Percentiles rank a stretch among this genome's conserved stretches.
Conservation (phyloP, 2,113 vertebrate genomes). For the Pluvialis apricaria region DNA sequence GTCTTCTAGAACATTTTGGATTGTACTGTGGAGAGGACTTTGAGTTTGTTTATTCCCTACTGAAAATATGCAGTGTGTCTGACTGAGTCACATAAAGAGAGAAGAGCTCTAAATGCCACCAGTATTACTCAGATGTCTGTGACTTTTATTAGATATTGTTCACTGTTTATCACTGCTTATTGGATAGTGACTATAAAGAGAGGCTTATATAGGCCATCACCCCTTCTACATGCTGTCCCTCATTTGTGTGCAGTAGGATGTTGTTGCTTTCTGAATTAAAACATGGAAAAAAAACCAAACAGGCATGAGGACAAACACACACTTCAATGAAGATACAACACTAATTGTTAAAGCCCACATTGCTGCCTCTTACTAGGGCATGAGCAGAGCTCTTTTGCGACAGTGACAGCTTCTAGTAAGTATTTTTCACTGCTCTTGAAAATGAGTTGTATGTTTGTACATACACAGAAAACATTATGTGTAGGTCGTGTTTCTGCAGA, state of each 20-base stretch:
- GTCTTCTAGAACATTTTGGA: slow-evolving; percentile 49
- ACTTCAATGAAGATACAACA: background rate
- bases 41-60: slow-evolving; percentile 61
- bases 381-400: background rate
- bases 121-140: slow-evolving; percentile 68
- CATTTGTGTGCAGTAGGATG: background rate
- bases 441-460: background rate
- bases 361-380: background rate
- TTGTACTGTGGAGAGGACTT: slow-evolving; percentile 40
- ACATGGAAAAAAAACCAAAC: background rate
- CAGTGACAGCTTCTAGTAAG: background rate
- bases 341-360: background rate
- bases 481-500: background rate
- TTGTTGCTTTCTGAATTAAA: slow-evolving; percentile 5
- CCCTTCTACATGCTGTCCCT: background rate
- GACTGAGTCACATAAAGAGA: slow-evolving; percentile 66
- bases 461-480: background rate
- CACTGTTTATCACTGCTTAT: slow-evolving; percentile 46
- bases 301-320: slow-evolving; percentile 8
- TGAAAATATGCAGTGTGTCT: slow-evolving; percentile 29
- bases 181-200: background rate
- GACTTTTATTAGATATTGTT: slow-evolving; percentile 66
- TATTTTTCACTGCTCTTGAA: background rate
- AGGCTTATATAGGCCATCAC: slow-evolving; percentile 16
- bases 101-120: slow-evolving; percentile 42